Evolutionary conservation across 1,140 invertebrate genomes (phyloP), one percentile per base, ranked within the genome.

Genomic region (Scaptodrosophila lebanonensis): DNA sequence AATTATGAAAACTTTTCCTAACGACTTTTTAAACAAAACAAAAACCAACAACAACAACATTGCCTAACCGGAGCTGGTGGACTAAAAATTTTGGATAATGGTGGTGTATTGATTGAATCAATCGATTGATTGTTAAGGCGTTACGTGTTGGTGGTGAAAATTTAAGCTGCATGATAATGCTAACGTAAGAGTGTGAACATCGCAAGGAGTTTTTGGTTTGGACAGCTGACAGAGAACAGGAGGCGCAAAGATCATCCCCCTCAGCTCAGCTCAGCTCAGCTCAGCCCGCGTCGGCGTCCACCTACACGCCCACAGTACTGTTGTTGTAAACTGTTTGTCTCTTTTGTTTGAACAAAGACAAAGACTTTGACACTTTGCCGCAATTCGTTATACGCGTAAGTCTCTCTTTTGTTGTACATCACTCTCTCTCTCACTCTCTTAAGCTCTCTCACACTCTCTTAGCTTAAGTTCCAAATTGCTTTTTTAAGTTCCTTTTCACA

Each of bases 311-410:
- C 29, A 32, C 36, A 66, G 48, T 42, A 64, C 33, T 70, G 56
- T 62, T 57, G 17, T 48, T 67, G 68, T 72, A 79, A 25, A 72
- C 67, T 50, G 67, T 67, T 72, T 77, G 72, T 72, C 62, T 64
- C 29, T 51, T 76, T 77, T 67, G 58, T 54, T 71, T 63, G 57
- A 42, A 44, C 66, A 65, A 59, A 47, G 54, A 76, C 71, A 77
- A 71, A 67, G 72, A 59, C 71, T 40, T 72, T 73, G 64, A 77
- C 75, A 77, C 64, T 73, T 79, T 82, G 75, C 75, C 75, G 75
- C 69, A 64, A 77, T 82, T 53, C 67, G 75, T 79, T 82, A 75
- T 82, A 75, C 76, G 75, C 75, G 75, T 79, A 79, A 79, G 75
- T 64, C 48, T 79, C 75, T 68, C 64, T 68, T 79, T 73, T 68